A percentile compares a stretch with the other conserved stretches of the same genome.
These are phyloP conservation scores for Poecilia gillii DNA, from an alignment of 2,797 vertebrate genomes.

Conservation along the genomic window DNA sequence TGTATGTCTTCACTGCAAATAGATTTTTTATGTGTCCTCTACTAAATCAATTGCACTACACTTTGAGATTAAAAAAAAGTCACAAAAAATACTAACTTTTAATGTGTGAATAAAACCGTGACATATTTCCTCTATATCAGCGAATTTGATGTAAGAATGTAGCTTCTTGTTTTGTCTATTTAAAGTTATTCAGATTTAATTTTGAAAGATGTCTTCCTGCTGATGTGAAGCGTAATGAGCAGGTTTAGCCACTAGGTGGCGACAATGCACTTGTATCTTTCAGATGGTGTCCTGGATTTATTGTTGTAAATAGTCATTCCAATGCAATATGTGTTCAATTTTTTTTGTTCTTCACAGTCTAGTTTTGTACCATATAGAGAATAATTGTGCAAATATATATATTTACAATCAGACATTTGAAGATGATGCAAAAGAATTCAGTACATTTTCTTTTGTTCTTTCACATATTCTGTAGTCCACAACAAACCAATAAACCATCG, in stretches of 20 bases:
- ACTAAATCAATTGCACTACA: slow-evolving; percentile 44
- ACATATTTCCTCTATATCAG: background rate
- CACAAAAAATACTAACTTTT: slow-evolving; percentile 17
- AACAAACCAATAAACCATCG: slow-evolving; percentile 53
- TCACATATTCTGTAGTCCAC: slow-evolving; percentile 35
- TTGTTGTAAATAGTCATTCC: slow-evolving; percentile 42
- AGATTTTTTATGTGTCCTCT: slow-evolving; percentile 10
- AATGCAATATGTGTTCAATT: slow-evolving; percentile 30
- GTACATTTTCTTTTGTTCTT: slow-evolving; percentile 20
- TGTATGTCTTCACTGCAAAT: background rate
- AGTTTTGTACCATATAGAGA: slow-evolving; percentile 15
- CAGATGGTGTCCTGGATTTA: slow-evolving; percentile 28
- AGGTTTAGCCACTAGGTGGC: slow-evolving; percentile 70
- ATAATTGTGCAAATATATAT: slow-evolving; percentile 6
- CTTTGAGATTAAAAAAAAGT: slow-evolving; percentile 7
- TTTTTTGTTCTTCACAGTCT: slow-evolving; percentile 23
- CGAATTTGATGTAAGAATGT: slow-evolving; percentile 30
- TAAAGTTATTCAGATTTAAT: slow-evolving; percentile 8
- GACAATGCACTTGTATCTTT: slow-evolving; percentile 61
- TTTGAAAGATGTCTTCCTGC: slow-evolving; percentile 19
- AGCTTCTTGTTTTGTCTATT: slow-evolving; percentile 17
- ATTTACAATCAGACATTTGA: slow-evolving; percentile 1
- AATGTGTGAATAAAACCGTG: background rate
- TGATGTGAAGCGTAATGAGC: slow-evolving; percentile 23
- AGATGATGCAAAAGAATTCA: slow-evolving; percentile 19